Conservation (phyloP, 2,113 vertebrate species). For the Sceloporus tristichus region DNA sequence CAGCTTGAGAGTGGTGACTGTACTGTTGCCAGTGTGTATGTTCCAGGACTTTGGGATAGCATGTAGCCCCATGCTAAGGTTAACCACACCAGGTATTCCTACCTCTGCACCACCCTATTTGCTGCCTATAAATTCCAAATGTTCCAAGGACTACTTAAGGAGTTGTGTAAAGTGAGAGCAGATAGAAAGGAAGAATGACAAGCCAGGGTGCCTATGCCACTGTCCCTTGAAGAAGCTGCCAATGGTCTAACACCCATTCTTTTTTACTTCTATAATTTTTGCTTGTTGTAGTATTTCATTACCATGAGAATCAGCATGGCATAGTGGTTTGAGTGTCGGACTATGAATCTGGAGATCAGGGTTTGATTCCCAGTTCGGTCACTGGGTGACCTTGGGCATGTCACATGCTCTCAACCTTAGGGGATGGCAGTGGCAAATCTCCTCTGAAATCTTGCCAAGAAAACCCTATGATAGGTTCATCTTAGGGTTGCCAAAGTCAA, state of each 20-base stretch:
- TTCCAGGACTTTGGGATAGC: neutral
- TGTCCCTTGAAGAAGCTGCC: neutral
- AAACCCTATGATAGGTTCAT: too few species aligned
- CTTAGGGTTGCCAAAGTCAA: too few species aligned
- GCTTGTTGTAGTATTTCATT: neutral
- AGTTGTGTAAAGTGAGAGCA: neutral
- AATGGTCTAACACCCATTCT: neutral
- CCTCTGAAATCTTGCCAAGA: too few species aligned
- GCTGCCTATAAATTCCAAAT: neutral
- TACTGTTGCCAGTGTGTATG: neutral
- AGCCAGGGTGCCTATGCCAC: neutral
- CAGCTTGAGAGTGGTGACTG: neutral
- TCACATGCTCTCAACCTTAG: too few species aligned
- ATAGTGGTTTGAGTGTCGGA: too few species aligned
- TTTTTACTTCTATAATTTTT: neutral
- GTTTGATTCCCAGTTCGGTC: too few species aligned
- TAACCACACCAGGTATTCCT: neutral
- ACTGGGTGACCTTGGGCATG: too few species aligned
- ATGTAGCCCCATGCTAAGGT: neutral
- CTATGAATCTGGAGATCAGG: too few species aligned
- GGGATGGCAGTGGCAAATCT: too few species aligned
- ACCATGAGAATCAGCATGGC: too few species aligned
- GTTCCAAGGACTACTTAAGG: neutral
- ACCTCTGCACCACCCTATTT: neutral
- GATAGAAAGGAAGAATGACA: neutral